Evolutionary conservation across 2,888 invertebrate species (phyloP).

Genomic region (Suillia variegata): DNA sequence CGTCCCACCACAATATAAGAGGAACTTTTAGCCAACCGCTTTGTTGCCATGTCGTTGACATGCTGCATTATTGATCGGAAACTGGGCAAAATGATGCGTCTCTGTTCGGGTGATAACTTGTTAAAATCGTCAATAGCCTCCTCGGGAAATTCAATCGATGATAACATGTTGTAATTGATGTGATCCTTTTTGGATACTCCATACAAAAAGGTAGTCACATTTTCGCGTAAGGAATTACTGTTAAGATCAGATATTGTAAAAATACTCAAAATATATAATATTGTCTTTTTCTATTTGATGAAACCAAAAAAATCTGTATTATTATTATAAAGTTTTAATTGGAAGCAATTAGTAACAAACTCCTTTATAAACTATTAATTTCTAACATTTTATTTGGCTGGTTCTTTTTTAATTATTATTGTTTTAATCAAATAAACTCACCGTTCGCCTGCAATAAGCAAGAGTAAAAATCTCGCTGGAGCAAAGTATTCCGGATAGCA

Average conservation of each 20-base stretch:
- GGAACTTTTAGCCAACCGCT: slow-evolving; percentile 66
- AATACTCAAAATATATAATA: not conserved
- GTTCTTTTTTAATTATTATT: too few species aligned
- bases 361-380: too few species aligned
- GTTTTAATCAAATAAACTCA: too few species aligned
- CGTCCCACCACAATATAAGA: slow-evolving; percentile 70
- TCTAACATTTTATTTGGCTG: too few species aligned
- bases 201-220: slow-evolving; percentile 65
- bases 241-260: not conserved
- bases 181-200: slow-evolving; percentile 69
- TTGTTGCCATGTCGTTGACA: slow-evolving; percentile 71
- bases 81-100: slow-evolving; percentile 67
- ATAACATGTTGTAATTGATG: slow-evolving; percentile 60
- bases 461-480: slow-evolving; percentile 79
- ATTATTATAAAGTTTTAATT: too few species aligned
- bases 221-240: slow-evolving; percentile 58
- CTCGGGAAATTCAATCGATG: slow-evolving; percentile 60
- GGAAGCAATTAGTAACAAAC: too few species aligned
- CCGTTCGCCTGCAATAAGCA: slow-evolving; percentile 85
- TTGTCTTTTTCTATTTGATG: too few species aligned
- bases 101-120: slow-evolving; percentile 54
- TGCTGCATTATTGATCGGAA: slow-evolving; percentile 76
- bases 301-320: not conserved
- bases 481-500: slow-evolving; percentile 84
- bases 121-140: slow-evolving; percentile 52